These are phyloP conservation scores for Macrotus californicus DNA, from an alignment of 2,113 vertebrate genomes.

Conservation along the genomic window DNA sequence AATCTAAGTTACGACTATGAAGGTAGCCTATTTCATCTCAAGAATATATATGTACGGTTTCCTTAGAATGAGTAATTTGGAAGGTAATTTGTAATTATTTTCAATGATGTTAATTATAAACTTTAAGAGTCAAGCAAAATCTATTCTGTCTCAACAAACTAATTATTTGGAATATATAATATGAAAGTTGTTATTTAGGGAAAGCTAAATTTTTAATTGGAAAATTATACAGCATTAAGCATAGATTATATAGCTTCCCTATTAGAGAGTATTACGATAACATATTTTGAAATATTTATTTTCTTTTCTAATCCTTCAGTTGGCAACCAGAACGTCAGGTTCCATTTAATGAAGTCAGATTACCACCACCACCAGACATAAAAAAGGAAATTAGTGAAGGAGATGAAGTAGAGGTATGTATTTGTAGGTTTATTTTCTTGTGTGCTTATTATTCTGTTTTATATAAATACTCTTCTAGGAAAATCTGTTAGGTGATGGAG, in stretches of 20 bases:
- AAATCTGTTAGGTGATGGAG: not conserved
- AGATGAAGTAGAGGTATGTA: constrained; percentile 96
- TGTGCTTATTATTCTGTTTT: not conserved
- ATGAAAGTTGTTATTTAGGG: not conserved
- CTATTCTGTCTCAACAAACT: not conserved
- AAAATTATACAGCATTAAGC: not conserved
- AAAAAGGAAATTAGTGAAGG: constrained; percentile 97
- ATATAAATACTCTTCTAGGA: not conserved
- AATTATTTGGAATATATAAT: not conserved
- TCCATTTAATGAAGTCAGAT: constrained; percentile 93
- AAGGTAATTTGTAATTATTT: not conserved
- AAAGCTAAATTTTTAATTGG: constrained; percentile 8
- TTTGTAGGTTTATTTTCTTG: constrained; percentile 21
- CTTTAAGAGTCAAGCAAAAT: not conserved
- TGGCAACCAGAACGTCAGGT: constrained; percentile 99
- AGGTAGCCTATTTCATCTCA: not conserved
- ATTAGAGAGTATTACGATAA: not conserved
- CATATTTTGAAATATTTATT: not conserved
- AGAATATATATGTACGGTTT: not conserved
- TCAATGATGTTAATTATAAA: not conserved
- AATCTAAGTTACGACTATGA: not conserved
- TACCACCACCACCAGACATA: constrained; percentile 91
- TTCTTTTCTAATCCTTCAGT: constrained; percentile 76
- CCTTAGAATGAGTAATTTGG: constrained; percentile 5
- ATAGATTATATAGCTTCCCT: not conserved